A percentile compares a stretch with the other conserved stretches of the same genome.
These are phyloP conservation scores for Zhuqinia jingwanae DNA, from an alignment of 2,888 invertebrate genomes.

Conservation along the genomic window DNA sequence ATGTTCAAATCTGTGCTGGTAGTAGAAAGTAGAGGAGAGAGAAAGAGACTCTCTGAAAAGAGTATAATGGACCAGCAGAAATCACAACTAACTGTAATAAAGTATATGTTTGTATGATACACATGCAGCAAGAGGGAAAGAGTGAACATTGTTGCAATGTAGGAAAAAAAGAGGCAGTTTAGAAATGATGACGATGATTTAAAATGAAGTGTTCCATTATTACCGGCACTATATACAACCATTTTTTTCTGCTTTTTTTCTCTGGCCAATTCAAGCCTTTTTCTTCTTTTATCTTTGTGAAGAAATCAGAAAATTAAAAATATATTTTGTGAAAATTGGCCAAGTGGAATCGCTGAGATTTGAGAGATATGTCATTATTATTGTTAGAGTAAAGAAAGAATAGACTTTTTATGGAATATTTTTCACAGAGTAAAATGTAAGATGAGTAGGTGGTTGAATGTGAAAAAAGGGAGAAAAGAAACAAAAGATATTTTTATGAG, in stretches of 20 bases:
- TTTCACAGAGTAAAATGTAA: neutral
- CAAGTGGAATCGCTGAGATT: constrained; percentile 56
- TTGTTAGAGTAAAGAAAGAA: neutral
- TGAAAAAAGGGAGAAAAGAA: neutral
- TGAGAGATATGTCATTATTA: constrained; percentile 44
- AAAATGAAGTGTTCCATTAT: constrained; percentile 47
- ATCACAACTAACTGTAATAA: neutral
- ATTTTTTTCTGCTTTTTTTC: neutral
- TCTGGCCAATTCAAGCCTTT: neutral
- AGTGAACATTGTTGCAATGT: too few relatives aligned
- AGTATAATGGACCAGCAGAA: neutral
- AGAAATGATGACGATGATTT: constrained; percentile 39
- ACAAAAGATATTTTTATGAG: constrained; percentile 2
- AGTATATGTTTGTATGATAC: constrained; percentile 26
- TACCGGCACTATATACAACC: neutral
- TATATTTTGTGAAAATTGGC: constrained; percentile 41
- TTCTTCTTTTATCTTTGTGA: constrained; percentile 44
- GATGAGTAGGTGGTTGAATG: constrained; percentile 3
- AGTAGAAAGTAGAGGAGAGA: neutral
- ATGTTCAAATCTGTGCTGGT: constrained; percentile 11
- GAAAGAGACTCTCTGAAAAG: neutral
- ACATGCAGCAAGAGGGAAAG: neutral
- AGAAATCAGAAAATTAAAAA: constrained; percentile 53
- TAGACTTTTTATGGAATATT: neutral
- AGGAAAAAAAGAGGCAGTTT: too few relatives aligned